Percentiles rank a stretch among this genome's conserved stretches.
phyloP scores from a whole-genome alignment of 2,113 vertebrate genomes.

The Eudyptes chrysolophus region DNA sequence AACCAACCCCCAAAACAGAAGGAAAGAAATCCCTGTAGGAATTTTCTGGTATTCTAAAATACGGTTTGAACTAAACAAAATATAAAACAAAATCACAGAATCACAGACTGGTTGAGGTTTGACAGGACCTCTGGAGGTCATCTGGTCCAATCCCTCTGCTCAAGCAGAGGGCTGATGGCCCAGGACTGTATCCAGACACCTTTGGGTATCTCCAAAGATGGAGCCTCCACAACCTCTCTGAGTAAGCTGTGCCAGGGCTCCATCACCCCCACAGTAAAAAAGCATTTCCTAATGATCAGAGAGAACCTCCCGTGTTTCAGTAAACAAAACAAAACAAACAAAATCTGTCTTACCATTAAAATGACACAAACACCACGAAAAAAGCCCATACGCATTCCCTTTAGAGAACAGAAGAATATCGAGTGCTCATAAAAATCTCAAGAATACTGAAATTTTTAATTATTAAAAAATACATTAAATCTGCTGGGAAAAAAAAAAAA shows the following conservation, averaged over 20 bases:
- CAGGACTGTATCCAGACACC: neutral
- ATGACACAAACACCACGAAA: neutral
- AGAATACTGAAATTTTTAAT: neutral
- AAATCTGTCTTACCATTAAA: neutral
- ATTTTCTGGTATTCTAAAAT: neutral
- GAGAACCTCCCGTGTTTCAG: neutral
- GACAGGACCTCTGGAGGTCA: neutral
- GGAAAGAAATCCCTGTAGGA: neutral
- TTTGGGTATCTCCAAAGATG: neutral
- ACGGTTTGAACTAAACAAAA: neutral
- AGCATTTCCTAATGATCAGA: neutral
- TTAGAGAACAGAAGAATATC: neutral
- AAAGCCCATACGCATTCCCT: neutral
- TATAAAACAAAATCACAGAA: neutral
- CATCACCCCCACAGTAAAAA: neutral
- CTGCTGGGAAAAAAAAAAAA: neutral
- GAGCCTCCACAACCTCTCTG: neutral
- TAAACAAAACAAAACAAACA: neutral
- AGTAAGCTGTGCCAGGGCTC: neutral
- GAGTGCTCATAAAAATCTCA: neutral
- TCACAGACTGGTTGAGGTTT: neutral
- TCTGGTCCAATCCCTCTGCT: neutral
- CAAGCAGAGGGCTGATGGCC: neutral
- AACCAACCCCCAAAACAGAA: neutral
- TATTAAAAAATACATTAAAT: neutral